Evolutionary conservation across 1,140 invertebrate species (phyloP).

Genomic region (Drosophila eugracilis): DNA sequence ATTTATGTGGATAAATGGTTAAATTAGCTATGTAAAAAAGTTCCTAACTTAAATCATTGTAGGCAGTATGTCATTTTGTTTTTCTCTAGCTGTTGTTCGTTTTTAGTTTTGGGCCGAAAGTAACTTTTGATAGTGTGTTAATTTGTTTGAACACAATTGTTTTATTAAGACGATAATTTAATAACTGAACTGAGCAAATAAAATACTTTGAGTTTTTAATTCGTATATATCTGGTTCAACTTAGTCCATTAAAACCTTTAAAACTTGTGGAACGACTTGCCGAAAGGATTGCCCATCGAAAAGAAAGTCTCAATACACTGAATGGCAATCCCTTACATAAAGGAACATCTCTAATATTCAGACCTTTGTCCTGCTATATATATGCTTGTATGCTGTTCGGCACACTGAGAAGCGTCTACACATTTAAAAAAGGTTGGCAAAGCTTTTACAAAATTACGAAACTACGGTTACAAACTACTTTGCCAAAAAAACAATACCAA

Average conservation of each 20-base stretch:
- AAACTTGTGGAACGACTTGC: constrained; percentile 52
- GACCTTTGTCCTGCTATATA: constrained; percentile 32
- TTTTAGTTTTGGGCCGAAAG: constrained; percentile 18
- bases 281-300: constrained; percentile 36
- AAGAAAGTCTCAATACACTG: constrained; percentile 4
- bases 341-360: constrained; percentile 44
- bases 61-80: constrained; percentile 57
- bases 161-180: constrained; percentile 27
- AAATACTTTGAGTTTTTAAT: constrained; percentile 45
- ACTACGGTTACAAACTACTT: constrained; percentile 75
- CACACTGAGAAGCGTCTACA: constrained; percentile 60
- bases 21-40: constrained; percentile 27
- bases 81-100: constrained; percentile 1
- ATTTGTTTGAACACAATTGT: constrained; percentile 62
- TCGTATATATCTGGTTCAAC: constrained; percentile 64
- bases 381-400: constrained; percentile 16
- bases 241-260: constrained; percentile 75
- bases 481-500: constrained; percentile 47
- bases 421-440: constrained; percentile 65
- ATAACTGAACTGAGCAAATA: constrained; percentile 31
- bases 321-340: constrained; percentile 17
- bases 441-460: constrained; percentile 82
- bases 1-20: constrained; percentile 41
- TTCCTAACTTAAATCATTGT: constrained; percentile 35
- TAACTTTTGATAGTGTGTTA: constrained; percentile 19